Conservation (phyloP, 1,140 invertebrate genomes). For the Drosophila ogumai region DNA sequence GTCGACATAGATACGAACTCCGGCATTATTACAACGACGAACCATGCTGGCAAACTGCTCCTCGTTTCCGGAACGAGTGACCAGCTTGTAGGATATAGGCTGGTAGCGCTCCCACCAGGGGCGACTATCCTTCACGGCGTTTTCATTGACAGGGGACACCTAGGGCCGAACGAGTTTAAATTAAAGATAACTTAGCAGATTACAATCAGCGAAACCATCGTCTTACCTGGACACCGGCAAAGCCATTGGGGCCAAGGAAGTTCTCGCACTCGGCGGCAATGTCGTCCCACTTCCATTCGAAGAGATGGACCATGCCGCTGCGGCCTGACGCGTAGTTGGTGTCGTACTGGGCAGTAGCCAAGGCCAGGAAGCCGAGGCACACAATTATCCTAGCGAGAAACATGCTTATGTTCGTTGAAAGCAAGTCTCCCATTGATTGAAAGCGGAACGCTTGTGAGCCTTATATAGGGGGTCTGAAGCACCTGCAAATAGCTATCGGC, state of each 20-base stretch:
- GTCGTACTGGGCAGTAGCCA: conserved; percentile 66
- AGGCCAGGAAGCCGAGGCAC: conserved; percentile 46
- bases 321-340: conserved; percentile 84
- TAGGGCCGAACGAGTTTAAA: not conserved
- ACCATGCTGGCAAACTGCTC: conserved; percentile 91
- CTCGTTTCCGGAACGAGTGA: conserved; percentile 91
- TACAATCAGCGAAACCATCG: too few relatives aligned
- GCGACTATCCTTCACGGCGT: conserved; percentile 82
- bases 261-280: conserved; percentile 93
- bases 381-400: conserved; percentile 54
- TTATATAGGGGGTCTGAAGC: conserved; percentile 47
- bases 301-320: conserved; percentile 90
- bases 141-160: conserved; percentile 80
- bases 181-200: not conserved
- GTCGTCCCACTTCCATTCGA: conserved; percentile 94
- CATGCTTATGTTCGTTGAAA: conserved; percentile 49
- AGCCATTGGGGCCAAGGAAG: conserved; percentile 91
- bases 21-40: conserved; percentile 88
- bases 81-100: conserved; percentile 93
- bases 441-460: not conserved
- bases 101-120: conserved; percentile 96
- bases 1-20: conserved; percentile 93
- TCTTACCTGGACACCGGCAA: conserved; percentile 90
- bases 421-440: conserved; percentile 41
- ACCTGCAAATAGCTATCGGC: conserved; percentile 13